Base-by-base conservation (phyloP, 2,113 vertebrate species). In the Orthonyx spaldingii region DNA sequence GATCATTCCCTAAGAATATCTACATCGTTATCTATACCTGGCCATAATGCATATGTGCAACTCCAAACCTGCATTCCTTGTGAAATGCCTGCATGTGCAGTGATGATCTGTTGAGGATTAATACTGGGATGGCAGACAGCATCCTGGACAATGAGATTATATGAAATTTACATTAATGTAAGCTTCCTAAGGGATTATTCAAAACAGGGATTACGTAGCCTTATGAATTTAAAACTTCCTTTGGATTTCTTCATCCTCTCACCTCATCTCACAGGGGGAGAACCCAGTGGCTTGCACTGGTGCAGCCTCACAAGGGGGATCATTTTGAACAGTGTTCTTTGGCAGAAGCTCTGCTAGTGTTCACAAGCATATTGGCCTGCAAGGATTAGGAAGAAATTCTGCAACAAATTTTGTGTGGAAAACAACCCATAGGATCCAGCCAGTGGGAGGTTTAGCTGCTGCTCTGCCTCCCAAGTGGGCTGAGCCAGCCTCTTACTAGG, bases 151-250 rank as follows among this genome's bases (percentile, higher is more conserved):
- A 91, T 87, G 41, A 92, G 72, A 87, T 93, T 84, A 70, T 89
- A 70, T 41, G 72, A 91, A 92, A 89, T 4, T 84, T 87, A 84
- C 33, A 82, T 74, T 86, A 52, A 61, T 61, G 81, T 61, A 94
- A 89, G 28, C 41, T 96, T 95, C 65, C 91, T 91, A 91, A 91
- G 53, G 61, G 84, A 84, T 93, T 94, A 78, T 82, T 95, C 89
- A 57, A 52, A 82, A 87, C 60, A 20, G 23, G 26, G 49, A 94
- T 87, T 92, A 89, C 19, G 42, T 14, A 89, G 77, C n/a, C 89
- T 94, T 91, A 89, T 53, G 41, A 87, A 82, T 87, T 78, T 68
- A 75, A 89, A 95, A 84, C 32, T 89, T 84, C 76, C 22, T 90
- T 87, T 0, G 0, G 11, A 56, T 87, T 84, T 89, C 72, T 84